These are phyloP conservation scores for Andrena bucephala DNA, from an alignment of 2,888 invertebrate species.

Conservation along the genomic window DNA sequence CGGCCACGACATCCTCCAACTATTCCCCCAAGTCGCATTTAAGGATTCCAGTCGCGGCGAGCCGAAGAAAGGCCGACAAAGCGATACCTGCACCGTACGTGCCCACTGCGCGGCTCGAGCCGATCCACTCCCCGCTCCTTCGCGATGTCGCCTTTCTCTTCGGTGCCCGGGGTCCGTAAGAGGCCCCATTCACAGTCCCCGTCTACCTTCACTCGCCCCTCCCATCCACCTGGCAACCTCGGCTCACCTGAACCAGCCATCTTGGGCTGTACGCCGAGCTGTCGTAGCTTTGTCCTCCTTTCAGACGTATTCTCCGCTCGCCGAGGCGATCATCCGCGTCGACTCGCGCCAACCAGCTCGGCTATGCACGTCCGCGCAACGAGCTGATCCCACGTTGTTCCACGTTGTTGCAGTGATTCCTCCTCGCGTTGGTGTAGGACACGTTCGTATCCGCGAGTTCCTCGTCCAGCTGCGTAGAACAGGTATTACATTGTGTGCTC, in stretches of 20 bases:
- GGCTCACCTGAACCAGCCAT: constrained; percentile 75
- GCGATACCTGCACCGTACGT: constrained; percentile 8
- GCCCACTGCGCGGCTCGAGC: background rate
- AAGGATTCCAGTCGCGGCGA: background rate
- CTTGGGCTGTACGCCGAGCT: constrained; percentile 68
- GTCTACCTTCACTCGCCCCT: constrained; percentile 26
- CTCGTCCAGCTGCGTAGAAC: background rate
- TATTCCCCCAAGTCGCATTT: background rate
- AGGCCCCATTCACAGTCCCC: constrained; percentile 62
- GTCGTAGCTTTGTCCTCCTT: constrained; percentile 62
- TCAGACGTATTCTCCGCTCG: constrained; percentile 59
- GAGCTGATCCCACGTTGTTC: constrained; percentile 22
- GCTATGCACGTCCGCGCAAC: constrained; percentile 46
- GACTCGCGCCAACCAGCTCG: constrained; percentile 22
- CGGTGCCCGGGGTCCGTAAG: constrained; percentile 32
- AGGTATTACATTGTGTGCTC: background rate
- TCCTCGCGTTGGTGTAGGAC: background rate
- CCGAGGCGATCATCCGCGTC: constrained; percentile 57
- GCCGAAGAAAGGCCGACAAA: constrained; percentile 6
- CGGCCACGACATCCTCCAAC: background rate
- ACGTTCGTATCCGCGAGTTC: background rate
- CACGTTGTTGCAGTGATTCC: background rate
- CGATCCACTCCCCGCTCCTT: constrained; percentile 17
- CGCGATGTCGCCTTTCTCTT: constrained; percentile 62
- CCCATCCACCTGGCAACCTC: constrained; percentile 72